phyloP scores from a whole-genome alignment of 1,140 invertebrate genomes.

The Formica selysi region DNA sequence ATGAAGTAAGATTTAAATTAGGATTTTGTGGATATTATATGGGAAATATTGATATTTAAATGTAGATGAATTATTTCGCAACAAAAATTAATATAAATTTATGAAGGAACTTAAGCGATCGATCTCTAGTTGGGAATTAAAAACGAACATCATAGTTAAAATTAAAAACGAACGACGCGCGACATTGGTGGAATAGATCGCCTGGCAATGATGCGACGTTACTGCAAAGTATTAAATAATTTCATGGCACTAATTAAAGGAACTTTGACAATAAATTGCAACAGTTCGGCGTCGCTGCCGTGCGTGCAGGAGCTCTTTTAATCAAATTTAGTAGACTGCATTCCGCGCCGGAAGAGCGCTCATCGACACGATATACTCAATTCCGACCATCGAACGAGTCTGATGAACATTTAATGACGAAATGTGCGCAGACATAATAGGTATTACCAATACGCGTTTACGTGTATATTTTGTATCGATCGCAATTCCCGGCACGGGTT shows the following conservation, averaged over 20 bases:
- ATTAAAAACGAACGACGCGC: neutral
- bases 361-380: slow-evolving; percentile 57
- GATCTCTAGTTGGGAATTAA: neutral
- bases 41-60: neutral
- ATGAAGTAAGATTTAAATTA: neutral
- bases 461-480: slow-evolving; percentile 25
- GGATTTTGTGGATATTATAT: neutral
- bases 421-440: slow-evolving; percentile 55
- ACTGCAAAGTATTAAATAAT: slow-evolving; percentile 60
- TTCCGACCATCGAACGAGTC: slow-evolving; percentile 43
- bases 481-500: slow-evolving; percentile 5
- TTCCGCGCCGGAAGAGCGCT: slow-evolving; percentile 51
- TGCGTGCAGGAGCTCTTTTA: slow-evolving; percentile 50
- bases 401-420: slow-evolving; percentile 65
- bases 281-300: neutral
- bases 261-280: slow-evolving; percentile 61
- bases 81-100: neutral
- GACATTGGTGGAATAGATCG: slow-evolving; percentile 18
- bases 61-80: neutral
- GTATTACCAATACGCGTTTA: slow-evolving; percentile 51
- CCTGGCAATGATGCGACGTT: neutral
- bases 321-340: slow-evolving; percentile 62
- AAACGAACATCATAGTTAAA: neutral
- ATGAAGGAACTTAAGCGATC: neutral
- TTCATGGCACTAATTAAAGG: slow-evolving; percentile 59